These are phyloP conservation scores for Lypha dubia DNA, from an alignment of 2,888 invertebrate species.

Conservation along the genomic window DNA sequence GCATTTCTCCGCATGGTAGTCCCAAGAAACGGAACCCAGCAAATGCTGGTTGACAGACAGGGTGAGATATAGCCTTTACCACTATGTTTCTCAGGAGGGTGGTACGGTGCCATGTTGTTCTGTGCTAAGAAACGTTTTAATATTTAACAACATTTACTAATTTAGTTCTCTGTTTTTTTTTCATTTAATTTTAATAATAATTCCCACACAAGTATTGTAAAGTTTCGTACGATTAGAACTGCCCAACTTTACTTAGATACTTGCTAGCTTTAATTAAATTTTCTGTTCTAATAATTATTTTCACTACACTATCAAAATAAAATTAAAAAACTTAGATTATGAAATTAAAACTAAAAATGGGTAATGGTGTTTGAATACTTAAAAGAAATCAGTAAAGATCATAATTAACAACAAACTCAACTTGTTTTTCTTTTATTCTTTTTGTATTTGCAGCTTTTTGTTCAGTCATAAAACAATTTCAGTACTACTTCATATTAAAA, in stretches of 20 bases:
- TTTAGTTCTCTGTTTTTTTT: too few species aligned
- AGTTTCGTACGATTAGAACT: neutral
- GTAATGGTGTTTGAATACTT: slow-evolving; percentile 50
- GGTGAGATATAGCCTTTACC: too few species aligned
- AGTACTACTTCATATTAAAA: slow-evolving; percentile 36
- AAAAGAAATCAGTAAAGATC: slow-evolving; percentile 31
- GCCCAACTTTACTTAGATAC: neutral
- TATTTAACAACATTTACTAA: too few species aligned
- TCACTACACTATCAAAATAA: neutral
- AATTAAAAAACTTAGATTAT: slow-evolving; percentile 21
- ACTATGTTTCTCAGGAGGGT: too few species aligned
- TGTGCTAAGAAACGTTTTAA: too few species aligned
- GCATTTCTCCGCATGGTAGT: too few species aligned
- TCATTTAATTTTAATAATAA: too few species aligned
- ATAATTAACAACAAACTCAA: slow-evolving; percentile 30
- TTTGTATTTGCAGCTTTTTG: slow-evolving; percentile 54
- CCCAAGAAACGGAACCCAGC: too few species aligned
- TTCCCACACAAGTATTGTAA: neutral
- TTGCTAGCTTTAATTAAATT: slow-evolving; percentile 22
- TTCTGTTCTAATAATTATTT: slow-evolving; percentile 60
- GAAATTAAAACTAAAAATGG: slow-evolving; percentile 37
- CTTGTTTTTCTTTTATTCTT: slow-evolving; percentile 45
- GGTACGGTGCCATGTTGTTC: too few species aligned
- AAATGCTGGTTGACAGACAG: too few species aligned
- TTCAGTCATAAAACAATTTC: slow-evolving; percentile 44